Evolutionary conservation across 53 echinoderm and acorn worm genomes (phyloP), one percentile per base, ranked within the genome.

Genomic region (Hippasteria phrygiana): DNA sequence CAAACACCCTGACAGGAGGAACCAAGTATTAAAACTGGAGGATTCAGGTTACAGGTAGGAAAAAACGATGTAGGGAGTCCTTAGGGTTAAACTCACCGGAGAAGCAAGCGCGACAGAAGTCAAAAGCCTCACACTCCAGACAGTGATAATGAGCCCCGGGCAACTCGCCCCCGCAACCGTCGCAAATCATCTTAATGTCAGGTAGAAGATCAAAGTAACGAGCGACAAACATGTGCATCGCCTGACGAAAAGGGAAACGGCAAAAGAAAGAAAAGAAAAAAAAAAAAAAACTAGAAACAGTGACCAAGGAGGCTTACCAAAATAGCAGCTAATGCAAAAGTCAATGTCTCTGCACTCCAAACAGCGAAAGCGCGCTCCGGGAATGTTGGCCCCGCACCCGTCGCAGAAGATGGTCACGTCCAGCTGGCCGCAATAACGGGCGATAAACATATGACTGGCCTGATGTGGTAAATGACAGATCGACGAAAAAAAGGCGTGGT

Each of bases 151-250:
- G 66, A 22, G 91, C 91, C 11, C 96, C 99, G 1, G 92, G 95
- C 47, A 98, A 88, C 24, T 77, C 73, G 0, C 87, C 88, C 51
- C 87, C 75, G 43, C 99, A 98, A 26, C 99, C 99, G 69, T 98
- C 99, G 66, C 99, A 98, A 29, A 91, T 76, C 55, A 98, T 94
- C 11, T 90, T 71, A 18, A 98, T 91, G 33, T 86, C 90, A 50
- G 55, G 75, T 29, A 98, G 90, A 36, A 87, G 89, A 32, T 94
- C 93, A 75, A 91, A 95, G 90, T 87, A 98, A 64, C 95, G 79
- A n/a, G 99, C 99, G 3, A 98, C 95, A 91, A 98, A 95, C 94
- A 95, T 94, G 79, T 98, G 98, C 95, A 91, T 97, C n/a, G 93
- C 93, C 97, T 97, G 76, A 34, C 13, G 48, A 18, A 4, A 33